Base-by-base conservation (phyloP, 2,113 vertebrate genomes). In the Acanthochromis polyacanthus region DNA sequence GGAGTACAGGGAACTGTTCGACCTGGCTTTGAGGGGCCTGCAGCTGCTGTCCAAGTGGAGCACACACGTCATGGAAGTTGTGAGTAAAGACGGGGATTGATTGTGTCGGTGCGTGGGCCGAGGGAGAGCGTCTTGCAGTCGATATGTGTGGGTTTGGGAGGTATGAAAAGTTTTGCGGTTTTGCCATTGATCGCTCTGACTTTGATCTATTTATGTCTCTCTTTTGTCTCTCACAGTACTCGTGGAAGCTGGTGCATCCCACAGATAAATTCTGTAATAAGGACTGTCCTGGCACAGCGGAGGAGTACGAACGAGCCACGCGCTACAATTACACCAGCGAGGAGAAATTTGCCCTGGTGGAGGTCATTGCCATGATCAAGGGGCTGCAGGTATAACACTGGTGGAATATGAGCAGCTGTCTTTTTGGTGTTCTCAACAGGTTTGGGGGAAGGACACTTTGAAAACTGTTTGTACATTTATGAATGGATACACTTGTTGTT, bases 221-320 rank as follows among this genome's bases (percentile, higher is more conserved):
- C 17, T 50, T 65, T 23, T 84, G n/a, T 66, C 5, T 66, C n/a
- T 81, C 30, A 3, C 78, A 99, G 98, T 99, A 99, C 80, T 99
- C 98, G 1, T 99, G 98, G 98, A 99, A 99, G 93, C 93, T 99
- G 82, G 98, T 99, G 61, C 98, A 99, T 89, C 98, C 98, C 60
- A 99, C 98, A 0, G 98, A 99, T 92, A 99, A 99, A 75, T 99
- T 99, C 95, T 99, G 98, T 87, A 99, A 99, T 86, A 99, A 99
- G 84, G 98, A 99, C 86, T 99, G 98, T 71, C 98, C 98, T 0
- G 98, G 98, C 66, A 99, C 97, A 0, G 98, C 98, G 0, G 98
- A 99, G 82, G 98, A 99, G 72, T 99, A 99, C 0, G 98, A 99
- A 75, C 94, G 98, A 25, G 98, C 98, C 86, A 99, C 98, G 0